These are phyloP conservation scores for Drosophila neonasuta DNA, from an alignment of 2,888 invertebrate species.

Conservation along the genomic window DNA sequence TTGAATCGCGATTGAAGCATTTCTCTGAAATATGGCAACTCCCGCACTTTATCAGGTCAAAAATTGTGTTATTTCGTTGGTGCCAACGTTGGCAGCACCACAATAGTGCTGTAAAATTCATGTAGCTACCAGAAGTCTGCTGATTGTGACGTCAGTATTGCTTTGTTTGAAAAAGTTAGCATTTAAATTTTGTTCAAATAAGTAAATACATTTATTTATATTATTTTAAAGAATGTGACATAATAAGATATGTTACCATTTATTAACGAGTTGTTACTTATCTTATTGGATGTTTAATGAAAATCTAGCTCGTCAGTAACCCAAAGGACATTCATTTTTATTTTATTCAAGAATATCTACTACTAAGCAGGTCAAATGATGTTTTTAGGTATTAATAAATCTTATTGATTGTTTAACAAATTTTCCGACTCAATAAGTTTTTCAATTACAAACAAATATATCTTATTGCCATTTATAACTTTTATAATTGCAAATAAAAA, in stretches of 20 bases:
- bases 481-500: too few species aligned
- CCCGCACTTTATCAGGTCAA: neutral
- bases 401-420: neutral
- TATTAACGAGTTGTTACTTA: neutral
- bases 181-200: neutral
- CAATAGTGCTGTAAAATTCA: conserved; percentile 12
- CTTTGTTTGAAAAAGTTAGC: neutral
- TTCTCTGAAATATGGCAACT: conserved; percentile 29
- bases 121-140: neutral
- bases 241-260: neutral
- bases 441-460: too few species aligned
- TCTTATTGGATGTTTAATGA: neutral
- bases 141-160: conserved; percentile 27
- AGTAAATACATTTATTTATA: neutral
- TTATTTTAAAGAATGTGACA: too few species aligned
- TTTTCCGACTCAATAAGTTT: neutral
- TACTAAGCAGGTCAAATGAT: too few species aligned
- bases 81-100: conserved; percentile 12
- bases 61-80: conserved; percentile 3
- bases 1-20: conserved; percentile 36
- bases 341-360: too few species aligned
- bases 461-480: neutral
- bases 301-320: neutral
- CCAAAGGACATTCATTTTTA: too few species aligned
- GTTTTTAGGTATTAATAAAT: too few species aligned